Conservation (phyloP, 2,888 invertebrate species). For the Leptinotarsa peninsularis region DNA sequence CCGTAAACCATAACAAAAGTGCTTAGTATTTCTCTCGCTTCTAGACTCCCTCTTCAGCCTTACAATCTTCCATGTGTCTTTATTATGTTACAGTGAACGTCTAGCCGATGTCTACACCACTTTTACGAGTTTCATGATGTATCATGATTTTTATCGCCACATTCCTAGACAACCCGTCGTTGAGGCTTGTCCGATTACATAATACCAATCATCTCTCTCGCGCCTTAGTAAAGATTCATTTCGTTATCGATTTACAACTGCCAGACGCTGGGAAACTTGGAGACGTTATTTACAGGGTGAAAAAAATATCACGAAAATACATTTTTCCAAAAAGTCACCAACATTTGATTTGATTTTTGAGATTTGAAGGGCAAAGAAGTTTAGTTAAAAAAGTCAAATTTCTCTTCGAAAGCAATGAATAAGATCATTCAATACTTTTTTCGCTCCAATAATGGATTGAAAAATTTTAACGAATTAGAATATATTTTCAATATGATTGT, state of each 20-base stretch:
- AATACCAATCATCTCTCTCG: slow-evolving; percentile 13
- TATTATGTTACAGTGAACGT: slow-evolving; percentile 41
- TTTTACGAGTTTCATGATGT: slow-evolving; percentile 20
- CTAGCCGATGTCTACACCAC: slow-evolving; percentile 42
- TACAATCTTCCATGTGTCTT: slow-evolving; percentile 26
- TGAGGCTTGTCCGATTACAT: slow-evolving; percentile 21
- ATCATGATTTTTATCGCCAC: slow-evolving; percentile 26
- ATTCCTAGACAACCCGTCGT: slow-evolving; percentile 24
- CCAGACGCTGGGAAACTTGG: not conserved
- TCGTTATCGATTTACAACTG: not conserved
- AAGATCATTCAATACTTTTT: too few species aligned
- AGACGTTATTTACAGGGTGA: not conserved
- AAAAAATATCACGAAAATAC: not conserved
- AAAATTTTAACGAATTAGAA: too few species aligned
- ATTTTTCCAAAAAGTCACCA: too few species aligned
- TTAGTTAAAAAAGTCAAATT: too few species aligned
- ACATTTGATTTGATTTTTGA: too few species aligned
- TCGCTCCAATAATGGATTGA: too few species aligned
- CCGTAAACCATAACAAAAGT: not conserved
- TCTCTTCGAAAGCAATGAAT: too few species aligned
- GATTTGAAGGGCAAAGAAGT: too few species aligned
- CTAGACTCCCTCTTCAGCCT: slow-evolving; percentile 23
- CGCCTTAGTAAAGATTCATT: not conserved
- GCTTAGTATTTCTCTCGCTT: not conserved
- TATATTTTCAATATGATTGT: too few species aligned